Conservation (phyloP, 2,797 vertebrate genomes). For the Chaetophractus vellerosus region DNA sequence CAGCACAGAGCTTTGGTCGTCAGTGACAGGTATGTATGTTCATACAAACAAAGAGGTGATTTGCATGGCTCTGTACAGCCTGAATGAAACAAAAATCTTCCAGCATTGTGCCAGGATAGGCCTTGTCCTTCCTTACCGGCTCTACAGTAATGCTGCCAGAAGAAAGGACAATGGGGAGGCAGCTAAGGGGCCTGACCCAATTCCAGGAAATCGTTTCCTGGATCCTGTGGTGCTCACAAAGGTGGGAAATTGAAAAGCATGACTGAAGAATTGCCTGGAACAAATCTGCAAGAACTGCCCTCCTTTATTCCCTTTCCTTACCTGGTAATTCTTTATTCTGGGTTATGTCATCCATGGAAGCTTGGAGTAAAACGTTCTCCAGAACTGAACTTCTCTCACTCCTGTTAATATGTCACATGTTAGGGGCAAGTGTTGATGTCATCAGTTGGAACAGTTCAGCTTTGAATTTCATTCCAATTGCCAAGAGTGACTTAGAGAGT, state of each 20-base stretch:
- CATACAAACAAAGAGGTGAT: background rate
- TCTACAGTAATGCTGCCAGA: background rate
- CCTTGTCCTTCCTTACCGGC: background rate
- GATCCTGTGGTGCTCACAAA: background rate
- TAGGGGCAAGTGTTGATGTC: background rate
- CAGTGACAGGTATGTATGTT: background rate
- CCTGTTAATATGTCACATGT: background rate
- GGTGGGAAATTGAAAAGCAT: background rate
- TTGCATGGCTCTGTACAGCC: background rate
- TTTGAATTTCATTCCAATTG: background rate
- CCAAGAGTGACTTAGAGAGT: background rate
- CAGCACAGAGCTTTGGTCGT: background rate
- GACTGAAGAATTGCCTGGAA: background rate
- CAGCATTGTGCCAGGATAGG: background rate
- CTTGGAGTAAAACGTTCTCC: background rate
- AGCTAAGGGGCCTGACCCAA: background rate
- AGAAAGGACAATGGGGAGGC: background rate
- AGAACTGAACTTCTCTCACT: background rate
- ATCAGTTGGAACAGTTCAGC: background rate
- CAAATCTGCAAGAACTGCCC: background rate
- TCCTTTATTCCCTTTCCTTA: background rate
- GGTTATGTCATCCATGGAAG: background rate
- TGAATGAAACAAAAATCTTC: background rate
- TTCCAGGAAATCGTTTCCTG: background rate
- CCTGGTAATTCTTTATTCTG: background rate